A percentile compares a stretch with the other conserved stretches of the same genome.
Conservation (phyloP, 92 coral and sea anemone genomes). For the Isaurus tuberculatus region DNA sequence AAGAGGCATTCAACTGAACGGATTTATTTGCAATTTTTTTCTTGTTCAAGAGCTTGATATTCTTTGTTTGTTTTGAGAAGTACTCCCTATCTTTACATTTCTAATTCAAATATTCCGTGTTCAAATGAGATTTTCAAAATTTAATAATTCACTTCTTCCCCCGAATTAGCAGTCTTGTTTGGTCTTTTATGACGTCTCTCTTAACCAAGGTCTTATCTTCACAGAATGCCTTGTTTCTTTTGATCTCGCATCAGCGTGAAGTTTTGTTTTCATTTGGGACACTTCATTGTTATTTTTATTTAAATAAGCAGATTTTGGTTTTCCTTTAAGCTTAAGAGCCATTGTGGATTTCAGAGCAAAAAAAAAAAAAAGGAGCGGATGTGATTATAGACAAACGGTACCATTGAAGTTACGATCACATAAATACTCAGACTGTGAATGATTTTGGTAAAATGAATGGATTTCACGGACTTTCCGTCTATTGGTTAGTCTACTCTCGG, state of each 20-base stretch:
- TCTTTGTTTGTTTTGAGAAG: no score
- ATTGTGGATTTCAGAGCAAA: not conserved
- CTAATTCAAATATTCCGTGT: no score
- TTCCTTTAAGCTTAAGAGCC: constrained; percentile 14
- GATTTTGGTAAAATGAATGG: constrained; percentile 2
- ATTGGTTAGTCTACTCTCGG: not conserved
- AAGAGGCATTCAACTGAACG: no score
- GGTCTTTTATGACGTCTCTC: constrained; percentile 26
- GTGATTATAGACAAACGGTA: not conserved
- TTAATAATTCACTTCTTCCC: no score
- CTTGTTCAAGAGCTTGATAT: no score
- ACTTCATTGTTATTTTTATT: constrained; percentile 24
- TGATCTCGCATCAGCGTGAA: constrained; percentile 15
- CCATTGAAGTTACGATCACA: constrained; percentile 10
- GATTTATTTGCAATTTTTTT: no score
- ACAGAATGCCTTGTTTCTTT: constrained; percentile 26
- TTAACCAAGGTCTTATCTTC: constrained; percentile 24
- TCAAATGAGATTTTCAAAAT: no score
- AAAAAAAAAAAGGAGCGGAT: not conserved
- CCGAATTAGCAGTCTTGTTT: constrained; percentile 19
- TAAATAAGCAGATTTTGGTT: constrained; percentile 44
- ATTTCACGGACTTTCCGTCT: not conserved
- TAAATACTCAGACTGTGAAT: constrained; percentile 36
- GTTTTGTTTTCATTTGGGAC: constrained; percentile 26
- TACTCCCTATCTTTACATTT: no score